Evolutionary conservation across 2,888 invertebrate species (phyloP), one percentile per base, ranked within the genome.

Genomic region (Melieria crassipennis): DNA sequence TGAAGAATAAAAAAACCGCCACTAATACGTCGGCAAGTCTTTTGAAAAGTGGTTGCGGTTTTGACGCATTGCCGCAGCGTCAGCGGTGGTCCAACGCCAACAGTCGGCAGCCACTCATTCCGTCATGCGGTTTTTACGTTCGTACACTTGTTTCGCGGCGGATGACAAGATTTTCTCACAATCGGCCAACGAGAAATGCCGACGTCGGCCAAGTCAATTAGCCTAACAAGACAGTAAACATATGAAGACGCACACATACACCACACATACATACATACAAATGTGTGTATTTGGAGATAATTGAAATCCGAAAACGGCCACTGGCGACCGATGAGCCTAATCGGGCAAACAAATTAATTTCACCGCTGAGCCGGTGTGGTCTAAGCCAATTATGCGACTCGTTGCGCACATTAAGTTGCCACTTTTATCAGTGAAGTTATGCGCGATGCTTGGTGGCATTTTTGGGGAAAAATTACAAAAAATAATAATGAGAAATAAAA

Each of bases 321-420:
- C 52, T 13, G 52, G 52, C 11, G n/a, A 7, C 5, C 5, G 7
- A 4, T 52, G 4, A 52, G 52, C 9, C 30, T 57, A 57, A 57
- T 57, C 57, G 30, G 30, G 47, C 65, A 65, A 65, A 65, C 65
- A 65, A 65, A 65, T 65, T 65, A 55, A 65, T 65, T 65, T 65
- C 56, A 46, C 65, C 65, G 65, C 65, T 57, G 56, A 65, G 16
- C 10, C 30, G 11, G 64, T 64, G 65, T 65, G 65, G 65, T 65
- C 65, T 56, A 65, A 46, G 43, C 65, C 56, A 52, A 64, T 64
- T 48, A 64, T 52, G 64, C 13, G 13, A 5, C 11, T 5, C 11
- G n/a, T 52, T 52, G 11, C n/a, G 43, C 56, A 43, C 65, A 65
- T 65, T 65, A 65, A 65, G 56, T 65, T 13, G 16, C n/a, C 65